A percentile compares a stretch with the other conserved stretches of the same genome.
Conservation (phyloP, 1,140 invertebrate genomes). For the Sycophaga agraensis region DNA sequence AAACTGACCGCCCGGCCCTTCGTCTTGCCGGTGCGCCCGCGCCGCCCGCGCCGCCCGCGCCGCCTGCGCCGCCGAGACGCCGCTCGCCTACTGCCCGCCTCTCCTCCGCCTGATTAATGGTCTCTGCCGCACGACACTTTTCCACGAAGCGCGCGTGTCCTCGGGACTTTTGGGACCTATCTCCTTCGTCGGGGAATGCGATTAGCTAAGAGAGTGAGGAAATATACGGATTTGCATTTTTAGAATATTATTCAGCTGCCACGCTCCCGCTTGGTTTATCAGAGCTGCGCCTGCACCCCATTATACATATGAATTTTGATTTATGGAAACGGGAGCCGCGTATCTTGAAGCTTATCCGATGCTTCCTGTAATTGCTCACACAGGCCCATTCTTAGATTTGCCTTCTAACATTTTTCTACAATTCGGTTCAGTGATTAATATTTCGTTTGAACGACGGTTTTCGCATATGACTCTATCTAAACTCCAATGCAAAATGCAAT, state of each 20-base stretch:
- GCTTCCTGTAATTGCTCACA: no score
- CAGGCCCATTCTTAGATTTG: no score
- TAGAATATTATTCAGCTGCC: conserved; percentile 3
- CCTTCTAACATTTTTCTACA: no score
- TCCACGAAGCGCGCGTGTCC: not conserved
- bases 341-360: no score
- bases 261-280: not conserved
- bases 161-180: not conserved
- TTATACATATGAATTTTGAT: conserved; percentile 10
- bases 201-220: not conserved
- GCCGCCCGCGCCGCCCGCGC: no score
- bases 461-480: no score
- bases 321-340: conserved; percentile 22
- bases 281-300: not conserved
- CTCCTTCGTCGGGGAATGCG: not conserved
- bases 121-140: conserved; percentile 9
- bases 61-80: no score
- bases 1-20: conserved; percentile 35
- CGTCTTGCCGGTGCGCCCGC: not conserved
- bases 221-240: conserved; percentile 13
- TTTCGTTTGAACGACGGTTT: no score
- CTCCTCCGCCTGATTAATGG: no score
- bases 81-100: no score
- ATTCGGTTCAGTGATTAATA: no score
- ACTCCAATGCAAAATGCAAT: no score